Conservation (phyloP, 2,888 invertebrate species). For the Cephalotes varians region DNA sequence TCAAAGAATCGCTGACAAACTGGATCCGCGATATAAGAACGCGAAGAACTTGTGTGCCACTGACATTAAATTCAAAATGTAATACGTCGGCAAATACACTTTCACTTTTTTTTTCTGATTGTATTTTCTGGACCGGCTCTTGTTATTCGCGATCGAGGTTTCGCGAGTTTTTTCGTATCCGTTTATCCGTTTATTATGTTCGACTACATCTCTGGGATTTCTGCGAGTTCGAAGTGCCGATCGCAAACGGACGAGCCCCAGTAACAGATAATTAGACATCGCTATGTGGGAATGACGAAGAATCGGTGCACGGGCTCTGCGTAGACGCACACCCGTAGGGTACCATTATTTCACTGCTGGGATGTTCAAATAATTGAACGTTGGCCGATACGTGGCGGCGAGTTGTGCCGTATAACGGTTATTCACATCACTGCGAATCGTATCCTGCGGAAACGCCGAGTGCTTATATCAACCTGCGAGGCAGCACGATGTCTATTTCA, state of each 20-base stretch:
- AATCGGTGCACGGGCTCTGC: slow-evolving; percentile 49
- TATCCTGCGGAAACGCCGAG: slow-evolving; percentile 81
- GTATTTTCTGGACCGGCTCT: not conserved
- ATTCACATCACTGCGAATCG: slow-evolving; percentile 74
- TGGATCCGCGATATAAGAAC: not conserved
- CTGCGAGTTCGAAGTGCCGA: slow-evolving; percentile 22
- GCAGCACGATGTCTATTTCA: slow-evolving; percentile 71
- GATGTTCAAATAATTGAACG: slow-evolving; percentile 71
- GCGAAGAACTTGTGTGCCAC: not conserved
- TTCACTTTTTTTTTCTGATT: not conserved
- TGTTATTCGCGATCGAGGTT: not conserved
- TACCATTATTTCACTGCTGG: slow-evolving; percentile 67
- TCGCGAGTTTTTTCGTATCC: slow-evolving; percentile 17
- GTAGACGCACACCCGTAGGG: slow-evolving; percentile 64
- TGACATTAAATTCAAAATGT: slow-evolving; percentile 5
- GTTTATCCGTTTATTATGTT: not conserved
- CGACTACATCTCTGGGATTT: slow-evolving; percentile 14
- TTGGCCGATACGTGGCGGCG: slow-evolving; percentile 68
- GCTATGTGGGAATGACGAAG: slow-evolving; percentile 62
- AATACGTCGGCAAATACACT: not conserved
- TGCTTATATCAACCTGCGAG: slow-evolving; percentile 78
- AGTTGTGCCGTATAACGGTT: slow-evolving; percentile 76
- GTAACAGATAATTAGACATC: slow-evolving; percentile 67
- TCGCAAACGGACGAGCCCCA: slow-evolving; percentile 8
- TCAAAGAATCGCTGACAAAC: not conserved